Conservation (phyloP, 2,888 invertebrate species). For the Cecidostiba fungosa region DNA sequence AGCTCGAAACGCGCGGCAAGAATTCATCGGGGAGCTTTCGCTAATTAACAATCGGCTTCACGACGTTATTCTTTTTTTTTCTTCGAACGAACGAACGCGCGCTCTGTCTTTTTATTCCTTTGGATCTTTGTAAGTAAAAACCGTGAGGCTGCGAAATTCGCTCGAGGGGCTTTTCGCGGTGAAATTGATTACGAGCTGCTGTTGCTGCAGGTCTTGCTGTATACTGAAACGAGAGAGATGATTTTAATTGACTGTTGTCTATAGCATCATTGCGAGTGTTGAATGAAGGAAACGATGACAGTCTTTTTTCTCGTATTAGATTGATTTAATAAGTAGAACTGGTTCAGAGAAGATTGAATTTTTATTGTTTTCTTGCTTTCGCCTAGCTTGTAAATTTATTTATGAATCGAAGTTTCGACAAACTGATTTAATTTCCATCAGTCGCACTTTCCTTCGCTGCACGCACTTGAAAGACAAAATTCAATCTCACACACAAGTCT, state of each 20-base stretch:
- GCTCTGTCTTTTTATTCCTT: neutral
- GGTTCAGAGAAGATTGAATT: neutral
- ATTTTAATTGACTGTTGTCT: neutral
- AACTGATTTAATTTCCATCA: neutral
- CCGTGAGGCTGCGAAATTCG: neutral
- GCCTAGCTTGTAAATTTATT: neutral
- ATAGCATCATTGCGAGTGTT: neutral
- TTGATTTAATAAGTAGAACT: conserved; percentile 11
- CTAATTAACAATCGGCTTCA: conserved; percentile 58
- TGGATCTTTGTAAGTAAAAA: neutral
- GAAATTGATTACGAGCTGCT: conserved; percentile 13
- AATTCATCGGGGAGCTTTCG: conserved; percentile 58
- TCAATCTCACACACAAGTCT: no score
- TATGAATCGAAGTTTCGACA: neutral
- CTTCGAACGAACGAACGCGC: neutral
- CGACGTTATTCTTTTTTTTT: conserved; percentile 35
- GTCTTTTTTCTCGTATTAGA: neutral
- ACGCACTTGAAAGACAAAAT: neutral
- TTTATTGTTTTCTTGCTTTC: neutral
- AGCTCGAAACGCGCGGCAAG: conserved; percentile 35
- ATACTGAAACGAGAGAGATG: neutral
- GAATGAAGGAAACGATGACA: neutral
- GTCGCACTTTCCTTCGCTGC: neutral
- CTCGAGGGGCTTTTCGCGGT: neutral
- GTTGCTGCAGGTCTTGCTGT: neutral